Percentiles rank a stretch among this genome's conserved stretches.
phyloP scores from a whole-genome alignment of 23 tunicate genomes.

The Trididemnum clinides region DNA sequence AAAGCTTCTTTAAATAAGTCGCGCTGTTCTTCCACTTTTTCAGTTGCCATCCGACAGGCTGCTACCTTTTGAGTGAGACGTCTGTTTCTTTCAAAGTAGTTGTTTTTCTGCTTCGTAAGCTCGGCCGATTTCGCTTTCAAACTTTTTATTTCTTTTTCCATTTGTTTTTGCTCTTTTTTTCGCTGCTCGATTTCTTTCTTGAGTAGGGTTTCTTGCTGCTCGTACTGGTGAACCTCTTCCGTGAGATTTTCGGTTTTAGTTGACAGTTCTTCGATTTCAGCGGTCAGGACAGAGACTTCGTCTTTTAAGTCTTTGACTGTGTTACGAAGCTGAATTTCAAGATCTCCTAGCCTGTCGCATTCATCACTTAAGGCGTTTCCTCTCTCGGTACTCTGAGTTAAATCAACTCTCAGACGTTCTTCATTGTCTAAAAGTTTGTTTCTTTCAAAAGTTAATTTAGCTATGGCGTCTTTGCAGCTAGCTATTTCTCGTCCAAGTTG shows the following conservation, averaged over 20 bases:
- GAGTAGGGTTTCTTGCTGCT: neutral
- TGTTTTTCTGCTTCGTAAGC: conserved; percentile 37
- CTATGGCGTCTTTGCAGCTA: neutral
- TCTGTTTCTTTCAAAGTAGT: conserved; percentile 23
- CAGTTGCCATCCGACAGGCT: conserved; percentile 36
- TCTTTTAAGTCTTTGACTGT: neutral
- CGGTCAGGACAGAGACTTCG: neutral
- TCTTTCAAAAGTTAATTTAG: conserved; percentile 32
- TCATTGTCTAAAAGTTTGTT: neutral
- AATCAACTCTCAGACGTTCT: neutral
- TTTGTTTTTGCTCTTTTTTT: conserved; percentile 41
- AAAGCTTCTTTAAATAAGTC: conserved; percentile 72
- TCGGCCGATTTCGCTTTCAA: conserved; percentile 36
- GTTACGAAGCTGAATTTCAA: conserved; percentile 32
- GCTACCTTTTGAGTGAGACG: conserved; percentile 41
- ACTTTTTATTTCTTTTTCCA: conserved; percentile 16
- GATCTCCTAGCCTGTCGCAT: conserved; percentile 6
- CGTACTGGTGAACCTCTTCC: conserved; percentile 1
- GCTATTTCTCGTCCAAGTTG: neutral
- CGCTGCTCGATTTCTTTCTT: conserved; percentile 8
- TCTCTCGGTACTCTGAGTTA: conserved; percentile 14
- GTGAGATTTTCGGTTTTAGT: conserved; percentile 15
- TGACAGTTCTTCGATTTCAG: conserved; percentile 21
- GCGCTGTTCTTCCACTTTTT: conserved; percentile 73
- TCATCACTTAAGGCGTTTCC: conserved; percentile 3